Percentiles rank a stretch among this genome's conserved stretches.
These are phyloP conservation scores for Callopanchax toddi DNA, from an alignment of 2,113 vertebrate genomes.

Conservation along the genomic window DNA sequence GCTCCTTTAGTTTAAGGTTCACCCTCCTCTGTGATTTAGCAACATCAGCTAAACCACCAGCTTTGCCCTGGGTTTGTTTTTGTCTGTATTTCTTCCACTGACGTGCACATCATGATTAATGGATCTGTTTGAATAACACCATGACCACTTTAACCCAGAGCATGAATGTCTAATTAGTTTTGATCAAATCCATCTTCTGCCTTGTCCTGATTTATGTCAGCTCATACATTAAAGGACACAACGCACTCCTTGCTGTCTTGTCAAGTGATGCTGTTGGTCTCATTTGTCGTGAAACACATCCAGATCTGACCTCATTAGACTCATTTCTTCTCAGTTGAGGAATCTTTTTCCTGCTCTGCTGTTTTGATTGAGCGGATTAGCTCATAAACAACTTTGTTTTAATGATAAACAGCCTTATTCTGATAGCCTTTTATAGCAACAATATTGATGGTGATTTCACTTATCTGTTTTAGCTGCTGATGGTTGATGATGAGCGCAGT, in stretches of 20 bases:
- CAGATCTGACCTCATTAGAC: background rate
- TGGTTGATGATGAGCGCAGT: conserved; percentile 53
- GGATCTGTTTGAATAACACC: conserved; percentile 63
- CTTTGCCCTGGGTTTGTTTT: conserved; percentile 4
- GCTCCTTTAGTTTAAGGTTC: background rate
- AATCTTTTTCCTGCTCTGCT: background rate
- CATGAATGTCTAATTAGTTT: conserved; percentile 58
- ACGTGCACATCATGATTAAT: conserved; percentile 50
- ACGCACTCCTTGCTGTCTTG: conserved; percentile 25
- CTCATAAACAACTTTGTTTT: conserved; percentile 9
- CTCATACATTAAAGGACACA: conserved; percentile 37
- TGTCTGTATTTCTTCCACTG: conserved; percentile 16
- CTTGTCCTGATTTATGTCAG: conserved; percentile 55
- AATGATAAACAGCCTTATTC: conserved; percentile 10
- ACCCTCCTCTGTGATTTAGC: conserved; percentile 7
- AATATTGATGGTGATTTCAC: conserved; percentile 61
- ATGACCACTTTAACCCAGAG: conserved; percentile 49
- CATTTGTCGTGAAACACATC: conserved; percentile 46
- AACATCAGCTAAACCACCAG: conserved; percentile 22
- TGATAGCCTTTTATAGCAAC: conserved; percentile 12
- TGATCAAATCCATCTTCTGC: conserved; percentile 43
- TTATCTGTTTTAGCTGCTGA: conserved; percentile 58
- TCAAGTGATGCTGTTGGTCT: conserved; percentile 40
- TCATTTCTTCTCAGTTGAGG: background rate
- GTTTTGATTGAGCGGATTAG: conserved; percentile 3